Evolutionary conservation across 2,888 invertebrate genomes (phyloP).

Genomic region (Meganola albula): DNA sequence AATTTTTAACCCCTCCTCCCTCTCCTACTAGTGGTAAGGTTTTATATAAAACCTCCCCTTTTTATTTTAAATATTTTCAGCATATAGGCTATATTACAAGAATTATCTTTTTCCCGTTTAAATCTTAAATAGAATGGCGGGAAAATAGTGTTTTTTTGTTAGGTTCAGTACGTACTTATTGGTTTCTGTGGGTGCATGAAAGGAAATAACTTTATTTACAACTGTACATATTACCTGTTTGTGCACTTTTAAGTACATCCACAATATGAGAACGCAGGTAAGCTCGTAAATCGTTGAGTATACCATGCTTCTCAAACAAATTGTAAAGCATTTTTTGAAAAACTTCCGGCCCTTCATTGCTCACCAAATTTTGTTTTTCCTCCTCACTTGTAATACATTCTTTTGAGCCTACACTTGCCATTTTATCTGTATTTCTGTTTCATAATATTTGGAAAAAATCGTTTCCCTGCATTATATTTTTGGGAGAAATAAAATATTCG

Average conservation of each 20-base stretch:
- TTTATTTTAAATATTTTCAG: too few species aligned
- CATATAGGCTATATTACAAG: too few species aligned
- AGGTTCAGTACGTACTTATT: too few species aligned
- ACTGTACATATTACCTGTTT: constrained; percentile 55
- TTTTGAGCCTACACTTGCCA: constrained; percentile 36
- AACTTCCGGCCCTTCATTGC: constrained; percentile 56
- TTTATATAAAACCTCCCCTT: too few species aligned
- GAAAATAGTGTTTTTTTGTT: too few species aligned
- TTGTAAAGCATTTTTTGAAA: constrained; percentile 77
- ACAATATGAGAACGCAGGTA: constrained; percentile 79
- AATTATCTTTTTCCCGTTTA: too few species aligned
- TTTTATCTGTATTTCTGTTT: constrained; percentile 29
- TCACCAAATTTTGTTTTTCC: constrained; percentile 29
- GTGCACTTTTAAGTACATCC: constrained; percentile 70
- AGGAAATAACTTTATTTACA: too few species aligned
- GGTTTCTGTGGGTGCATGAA: too few species aligned
- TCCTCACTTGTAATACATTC: constrained; percentile 17
- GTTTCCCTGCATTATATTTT: constrained; percentile 30
- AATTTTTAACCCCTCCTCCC: too few species aligned
- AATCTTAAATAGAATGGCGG: too few species aligned
- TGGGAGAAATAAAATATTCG: constrained; percentile 21
- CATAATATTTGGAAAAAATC: constrained; percentile 6
- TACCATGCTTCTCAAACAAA: constrained; percentile 79
- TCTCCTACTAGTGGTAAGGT: too few species aligned
- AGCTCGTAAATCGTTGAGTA: constrained; percentile 76